Evolutionary conservation across 2,797 vertebrate species (phyloP).

Genomic region (Clamator glandarius): DNA sequence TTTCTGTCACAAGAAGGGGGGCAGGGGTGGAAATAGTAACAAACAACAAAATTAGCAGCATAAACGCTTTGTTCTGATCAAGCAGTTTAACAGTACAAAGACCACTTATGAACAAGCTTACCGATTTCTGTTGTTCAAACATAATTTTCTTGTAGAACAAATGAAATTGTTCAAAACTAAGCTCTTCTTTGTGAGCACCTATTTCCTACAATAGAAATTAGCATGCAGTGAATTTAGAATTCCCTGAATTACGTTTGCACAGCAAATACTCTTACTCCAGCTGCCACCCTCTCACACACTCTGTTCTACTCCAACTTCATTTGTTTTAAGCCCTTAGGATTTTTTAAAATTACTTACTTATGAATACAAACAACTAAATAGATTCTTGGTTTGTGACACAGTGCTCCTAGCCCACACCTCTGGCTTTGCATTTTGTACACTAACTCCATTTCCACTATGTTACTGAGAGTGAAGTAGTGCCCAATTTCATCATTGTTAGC

Average conservation of each 20-base stretch:
- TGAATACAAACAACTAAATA: background rate
- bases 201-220: constrained; percentile 81
- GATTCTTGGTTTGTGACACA: background rate
- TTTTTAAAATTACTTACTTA: background rate
- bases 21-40: background rate
- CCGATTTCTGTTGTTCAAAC: constrained; percentile 93
- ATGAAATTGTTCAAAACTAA: constrained; percentile 95
- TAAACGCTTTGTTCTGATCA: background rate
- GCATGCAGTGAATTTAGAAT: background rate
- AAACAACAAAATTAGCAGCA: background rate
- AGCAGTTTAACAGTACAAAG: background rate
- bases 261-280: background rate
- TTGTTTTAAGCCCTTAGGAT: background rate
- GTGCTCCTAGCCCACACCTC: background rate
- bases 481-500: background rate
- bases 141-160: constrained; percentile 95
- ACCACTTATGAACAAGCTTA: constrained; percentile 69
- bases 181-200: constrained; percentile 88
- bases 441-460: background rate
- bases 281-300: fast-evolving
- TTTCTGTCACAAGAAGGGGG: background rate
- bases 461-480: background rate
- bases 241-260: background rate
- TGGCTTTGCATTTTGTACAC: background rate
- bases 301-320: background rate